These are phyloP conservation scores for Drosophila mulleri DNA, from an alignment of 2,888 invertebrate species.

Conservation along the genomic window DNA sequence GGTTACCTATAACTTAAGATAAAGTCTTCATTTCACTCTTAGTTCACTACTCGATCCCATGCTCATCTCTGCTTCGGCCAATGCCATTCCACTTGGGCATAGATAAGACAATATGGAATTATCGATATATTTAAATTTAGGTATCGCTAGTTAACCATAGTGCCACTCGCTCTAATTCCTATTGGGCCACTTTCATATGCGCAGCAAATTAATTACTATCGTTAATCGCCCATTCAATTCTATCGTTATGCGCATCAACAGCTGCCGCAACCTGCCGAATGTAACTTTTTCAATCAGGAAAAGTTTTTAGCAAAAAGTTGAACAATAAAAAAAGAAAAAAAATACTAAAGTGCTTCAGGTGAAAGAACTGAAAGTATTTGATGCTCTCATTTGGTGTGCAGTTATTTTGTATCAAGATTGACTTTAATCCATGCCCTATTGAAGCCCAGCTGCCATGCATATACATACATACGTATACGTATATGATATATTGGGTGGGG, in stretches of 20 bases:
- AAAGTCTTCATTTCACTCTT: too few species aligned
- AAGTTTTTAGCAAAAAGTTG: slow-evolving; percentile 6
- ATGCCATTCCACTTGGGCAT: too few species aligned
- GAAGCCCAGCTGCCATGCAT: background rate
- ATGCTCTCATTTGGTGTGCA: slow-evolving; percentile 5
- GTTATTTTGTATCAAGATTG: slow-evolving; percentile 11
- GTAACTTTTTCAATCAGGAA: slow-evolving; percentile 15
- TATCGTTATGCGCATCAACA: background rate
- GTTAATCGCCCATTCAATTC: background rate
- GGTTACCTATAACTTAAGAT: too few species aligned
- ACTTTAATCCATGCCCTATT: slow-evolving; percentile 7
- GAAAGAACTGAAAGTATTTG: slow-evolving; percentile 14
- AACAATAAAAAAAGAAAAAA: background rate
- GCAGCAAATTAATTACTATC: too few species aligned
- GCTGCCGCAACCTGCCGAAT: background rate
- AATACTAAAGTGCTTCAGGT: slow-evolving; percentile 7
- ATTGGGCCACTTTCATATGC: too few species aligned
- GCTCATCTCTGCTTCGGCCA: too few species aligned
- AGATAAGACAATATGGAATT: too few species aligned
- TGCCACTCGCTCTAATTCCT: too few species aligned
- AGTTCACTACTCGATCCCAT: too few species aligned
- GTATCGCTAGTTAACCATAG: too few species aligned
- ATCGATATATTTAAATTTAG: too few species aligned
- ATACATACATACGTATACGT: background rate
- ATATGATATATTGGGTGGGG: background rate